Percentiles rank a stretch among this genome's conserved stretches.
Conservation (phyloP, 2,797 vertebrate species). For the Lerista edwardsae region DNA sequence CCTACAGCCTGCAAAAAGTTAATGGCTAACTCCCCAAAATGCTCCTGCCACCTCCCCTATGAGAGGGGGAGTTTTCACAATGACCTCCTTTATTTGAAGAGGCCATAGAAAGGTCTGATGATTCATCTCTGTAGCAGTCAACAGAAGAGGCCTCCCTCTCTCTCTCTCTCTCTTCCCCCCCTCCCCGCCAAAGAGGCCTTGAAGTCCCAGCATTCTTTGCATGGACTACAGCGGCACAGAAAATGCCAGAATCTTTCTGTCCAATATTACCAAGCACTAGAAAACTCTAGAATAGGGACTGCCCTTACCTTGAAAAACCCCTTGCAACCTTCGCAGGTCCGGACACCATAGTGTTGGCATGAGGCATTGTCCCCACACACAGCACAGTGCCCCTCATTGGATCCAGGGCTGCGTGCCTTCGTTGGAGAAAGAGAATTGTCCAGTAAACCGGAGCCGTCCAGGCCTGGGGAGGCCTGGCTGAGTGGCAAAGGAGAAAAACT, state of each 20-base stretch:
- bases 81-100: constrained; percentile 24
- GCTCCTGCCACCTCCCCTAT: constrained; percentile 1
- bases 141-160: not conserved
- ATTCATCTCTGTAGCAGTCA: constrained; percentile 15
- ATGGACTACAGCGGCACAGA: not conserved
- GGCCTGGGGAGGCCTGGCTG: constrained; percentile 71
- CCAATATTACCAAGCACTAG: not conserved
- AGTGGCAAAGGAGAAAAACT: constrained; percentile 80
- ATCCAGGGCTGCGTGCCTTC: constrained; percentile 79
- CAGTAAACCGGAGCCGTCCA: constrained; percentile 77
- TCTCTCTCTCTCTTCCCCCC: not conserved
- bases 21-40: not conserved
- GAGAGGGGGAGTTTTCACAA: constrained; percentile 17
- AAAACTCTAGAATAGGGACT: not conserved
- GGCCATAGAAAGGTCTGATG: not conserved
- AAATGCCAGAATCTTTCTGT: not conserved
- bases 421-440: constrained; percentile 78
- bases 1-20: not conserved
- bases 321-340: constrained; percentile 94
- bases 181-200: constrained; percentile 2
- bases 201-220: not conserved
- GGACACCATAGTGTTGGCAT: constrained; percentile 96
- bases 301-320: constrained; percentile 87
- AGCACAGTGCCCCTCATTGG: constrained; percentile 89
- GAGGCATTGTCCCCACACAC: constrained; percentile 97